A percentile compares a stretch with the other conserved stretches of the same genome.
These are phyloP conservation scores for Pomacea canaliculata DNA, from an alignment of 2,888 invertebrate species.

Conservation along the genomic window DNA sequence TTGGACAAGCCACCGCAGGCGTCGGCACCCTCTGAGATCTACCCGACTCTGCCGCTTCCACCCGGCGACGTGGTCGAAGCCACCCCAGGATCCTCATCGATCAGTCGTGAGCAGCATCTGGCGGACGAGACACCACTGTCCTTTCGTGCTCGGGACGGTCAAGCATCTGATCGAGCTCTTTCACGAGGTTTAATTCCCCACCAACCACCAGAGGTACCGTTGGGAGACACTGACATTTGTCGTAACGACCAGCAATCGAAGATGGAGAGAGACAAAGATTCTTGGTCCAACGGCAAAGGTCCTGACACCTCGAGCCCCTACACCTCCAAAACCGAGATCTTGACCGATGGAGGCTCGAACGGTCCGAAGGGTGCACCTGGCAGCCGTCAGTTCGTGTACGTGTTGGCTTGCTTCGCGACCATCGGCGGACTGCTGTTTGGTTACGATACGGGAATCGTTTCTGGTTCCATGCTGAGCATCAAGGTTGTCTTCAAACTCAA, in stretches of 20 bases:
- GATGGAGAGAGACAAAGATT: no score
- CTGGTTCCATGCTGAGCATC: slow-evolving; percentile 71
- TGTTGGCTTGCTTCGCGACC: slow-evolving; percentile 62
- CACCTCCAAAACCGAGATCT: slow-evolving; percentile 3
- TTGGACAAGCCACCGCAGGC: not conserved
- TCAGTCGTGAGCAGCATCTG: no score
- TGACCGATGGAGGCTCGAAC: not conserved
- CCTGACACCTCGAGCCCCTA: slow-evolving; percentile 4
- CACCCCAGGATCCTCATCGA: no score
- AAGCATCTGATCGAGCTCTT: no score
- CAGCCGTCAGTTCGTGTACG: slow-evolving; percentile 42
- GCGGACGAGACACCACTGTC: no score
- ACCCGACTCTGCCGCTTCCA: not conserved
- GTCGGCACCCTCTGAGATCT: not conserved
- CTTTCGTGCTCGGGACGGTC: no score
- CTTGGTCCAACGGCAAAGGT: slow-evolving; percentile 10
- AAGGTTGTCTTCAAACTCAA: slow-evolving; percentile 68
- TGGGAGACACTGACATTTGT: no score
- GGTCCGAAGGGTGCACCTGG: not conserved
- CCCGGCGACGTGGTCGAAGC: no score
- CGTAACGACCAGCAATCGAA: no score
- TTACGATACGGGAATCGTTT: slow-evolving; percentile 71
- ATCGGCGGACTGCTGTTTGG: slow-evolving; percentile 74
- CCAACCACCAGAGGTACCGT: no score
- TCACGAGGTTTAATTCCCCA: no score